Conservation (phyloP, 2,797 vertebrate genomes). For the Fringilla coelebs region DNA sequence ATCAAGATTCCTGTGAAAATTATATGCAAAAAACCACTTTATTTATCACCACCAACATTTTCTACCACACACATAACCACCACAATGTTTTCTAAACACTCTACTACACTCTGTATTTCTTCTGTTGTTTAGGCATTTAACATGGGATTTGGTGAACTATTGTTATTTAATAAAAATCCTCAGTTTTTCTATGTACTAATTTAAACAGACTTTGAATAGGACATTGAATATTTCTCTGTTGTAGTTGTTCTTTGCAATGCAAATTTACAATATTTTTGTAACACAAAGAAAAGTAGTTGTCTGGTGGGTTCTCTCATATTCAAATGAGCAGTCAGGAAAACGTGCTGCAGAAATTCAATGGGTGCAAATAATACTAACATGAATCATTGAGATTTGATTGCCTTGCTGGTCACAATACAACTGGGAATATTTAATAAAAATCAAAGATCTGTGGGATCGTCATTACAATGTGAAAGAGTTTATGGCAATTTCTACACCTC, state of each 20-base stretch:
- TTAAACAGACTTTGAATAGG: slow-evolving; percentile 22
- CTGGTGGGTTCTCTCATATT: slow-evolving; percentile 39
- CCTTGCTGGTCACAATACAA: not conserved
- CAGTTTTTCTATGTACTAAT: not conserved
- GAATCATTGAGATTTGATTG: slow-evolving; percentile 32
- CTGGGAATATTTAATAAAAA: slow-evolving; percentile 29
- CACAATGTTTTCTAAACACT: not conserved
- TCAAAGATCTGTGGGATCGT: not conserved
- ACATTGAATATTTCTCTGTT: not conserved
- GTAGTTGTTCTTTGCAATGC: slow-evolving; percentile 27
- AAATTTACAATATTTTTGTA: slow-evolving; percentile 33
- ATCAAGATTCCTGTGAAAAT: not conserved
- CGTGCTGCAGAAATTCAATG: not conserved
- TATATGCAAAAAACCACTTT: not conserved
- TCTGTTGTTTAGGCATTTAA: not conserved
- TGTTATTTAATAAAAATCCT: not conserved
- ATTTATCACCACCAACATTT: not conserved
- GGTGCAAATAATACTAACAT: not conserved
- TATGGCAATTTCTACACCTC: not conserved
- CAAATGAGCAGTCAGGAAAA: slow-evolving; percentile 36
- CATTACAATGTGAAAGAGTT: slow-evolving; percentile 33
- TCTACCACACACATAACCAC: not conserved
- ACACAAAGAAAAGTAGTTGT: slow-evolving; percentile 34
- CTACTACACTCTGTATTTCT: not conserved
- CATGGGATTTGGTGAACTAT: not conserved